These are phyloP conservation scores for Macquaria ambigua DNA, from an alignment of 2,113 vertebrate genomes.

Conservation along the genomic window DNA sequence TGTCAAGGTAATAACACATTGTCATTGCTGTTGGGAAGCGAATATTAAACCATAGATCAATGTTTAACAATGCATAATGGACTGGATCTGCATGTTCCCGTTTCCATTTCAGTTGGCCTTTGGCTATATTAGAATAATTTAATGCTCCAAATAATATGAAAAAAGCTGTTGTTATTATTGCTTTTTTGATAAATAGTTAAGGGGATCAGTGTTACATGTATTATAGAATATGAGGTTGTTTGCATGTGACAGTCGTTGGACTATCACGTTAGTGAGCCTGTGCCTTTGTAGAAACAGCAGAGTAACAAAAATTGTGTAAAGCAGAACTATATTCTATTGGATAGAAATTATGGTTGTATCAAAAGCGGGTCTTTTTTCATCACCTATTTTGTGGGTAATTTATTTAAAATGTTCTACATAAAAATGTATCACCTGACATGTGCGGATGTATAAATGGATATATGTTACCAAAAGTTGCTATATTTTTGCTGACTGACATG, in stretches of 20 bases:
- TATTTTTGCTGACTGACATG: conserved; percentile 8
- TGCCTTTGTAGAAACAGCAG: conserved; percentile 10
- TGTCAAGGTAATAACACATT: conserved; percentile 84
- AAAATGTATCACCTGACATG: background rate
- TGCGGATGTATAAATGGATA: background rate
- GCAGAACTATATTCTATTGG: too few relatives aligned
- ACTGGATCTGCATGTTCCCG: conserved; percentile 81
- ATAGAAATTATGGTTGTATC: too few relatives aligned
- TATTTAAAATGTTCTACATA: background rate
- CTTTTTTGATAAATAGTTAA: conserved; percentile 78
- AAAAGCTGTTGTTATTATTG: conserved; percentile 76
- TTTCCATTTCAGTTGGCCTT: conserved; percentile 82
- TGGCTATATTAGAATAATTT: conserved; percentile 83
- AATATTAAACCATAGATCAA: conserved; percentile 88
- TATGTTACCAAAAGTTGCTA: background rate
- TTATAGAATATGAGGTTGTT: conserved; percentile 65
- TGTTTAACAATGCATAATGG: conserved; percentile 84
- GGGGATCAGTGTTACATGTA: conserved; percentile 59
- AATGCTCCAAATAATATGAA: conserved; percentile 76
- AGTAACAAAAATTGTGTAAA: conserved; percentile 22
- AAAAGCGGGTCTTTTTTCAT: too few relatives aligned
- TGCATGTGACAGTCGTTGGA: conserved; percentile 54
- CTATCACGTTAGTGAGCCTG: conserved; percentile 11
- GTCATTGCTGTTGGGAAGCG: conserved; percentile 80
- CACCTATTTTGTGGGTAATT: background rate